Evolutionary conservation across 64 coral and sea anemone species (phyloP), one percentile per base, ranked within the genome.

Genomic region (Stichodactyla helianthus): DNA sequence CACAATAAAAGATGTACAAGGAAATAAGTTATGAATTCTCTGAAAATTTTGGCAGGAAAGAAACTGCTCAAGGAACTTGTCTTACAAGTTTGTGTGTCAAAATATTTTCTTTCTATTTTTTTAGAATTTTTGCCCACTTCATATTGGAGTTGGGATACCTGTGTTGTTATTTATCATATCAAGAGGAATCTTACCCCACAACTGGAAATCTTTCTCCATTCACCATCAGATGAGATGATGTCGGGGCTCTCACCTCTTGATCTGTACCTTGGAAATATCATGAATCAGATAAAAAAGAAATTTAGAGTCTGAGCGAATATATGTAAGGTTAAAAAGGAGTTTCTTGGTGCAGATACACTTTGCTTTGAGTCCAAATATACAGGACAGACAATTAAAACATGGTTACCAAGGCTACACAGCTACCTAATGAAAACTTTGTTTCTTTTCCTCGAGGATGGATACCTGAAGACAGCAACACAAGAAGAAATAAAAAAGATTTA

Each of bases 141-240:
- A 44, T 44, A 44, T 44, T 44, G 35, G 35, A 44, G 2, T 44
- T 44, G 35, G 35, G 35, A 44, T 44, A 44, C 35, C 1, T 44
- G 35, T 44, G n/a, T 64, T 6, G 0, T 6, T n/a, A 25, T 18
- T 68, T 17, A 8, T 23, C 63, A 68, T 7, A 68, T 68, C 63
- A 25, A 68, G n/a, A 44, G 1, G 50, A 81, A 15, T 82, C 82
- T 86, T 88, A 97, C 95, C 95, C 95, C 71, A 93, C 95, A 16
- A 97, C 95, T 16, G 92, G 79, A 81, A 93, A 97, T 90, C 55
- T 88, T 16, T 97, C 77, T 10, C 95, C 95, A 60, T 91, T 97
- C 20, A 97, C 82, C 53, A 97, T 71, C 22, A 97, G 79, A 54
- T 86, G 77, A 6, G 84, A 67, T 13, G 79, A 70, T 18, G 94